Conservation (phyloP, 2,113 vertebrate genomes). For the human (Homo sapiens) region GRCh38 chr7:11873501-11874000, state of each 20-base stretch:
- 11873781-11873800: not conserved
- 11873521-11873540: not conserved
- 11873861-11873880: not conserved
- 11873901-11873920: not conserved
- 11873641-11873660: not conserved
- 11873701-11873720: not conserved
- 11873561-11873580: not conserved
- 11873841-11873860: not conserved
- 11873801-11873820: not conserved
- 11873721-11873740: not conserved
- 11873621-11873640: not conserved
- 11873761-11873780: not conserved
- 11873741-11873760: not conserved
- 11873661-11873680: not conserved
- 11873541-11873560: not conserved
- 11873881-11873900: not conserved
- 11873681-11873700: not conserved
- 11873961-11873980: not conserved
- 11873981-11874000: not conserved
- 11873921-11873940: not conserved
- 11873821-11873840: not conserved
- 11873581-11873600: not conserved
- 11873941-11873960: not conserved
- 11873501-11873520: not conserved
- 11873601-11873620: not conserved